A percentile compares a stretch with the other conserved stretches of the same genome.
These are phyloP conservation scores for Myoxocephalus aenaeus DNA, from an alignment of 2,797 vertebrate genomes.

Conservation along the genomic window DNA sequence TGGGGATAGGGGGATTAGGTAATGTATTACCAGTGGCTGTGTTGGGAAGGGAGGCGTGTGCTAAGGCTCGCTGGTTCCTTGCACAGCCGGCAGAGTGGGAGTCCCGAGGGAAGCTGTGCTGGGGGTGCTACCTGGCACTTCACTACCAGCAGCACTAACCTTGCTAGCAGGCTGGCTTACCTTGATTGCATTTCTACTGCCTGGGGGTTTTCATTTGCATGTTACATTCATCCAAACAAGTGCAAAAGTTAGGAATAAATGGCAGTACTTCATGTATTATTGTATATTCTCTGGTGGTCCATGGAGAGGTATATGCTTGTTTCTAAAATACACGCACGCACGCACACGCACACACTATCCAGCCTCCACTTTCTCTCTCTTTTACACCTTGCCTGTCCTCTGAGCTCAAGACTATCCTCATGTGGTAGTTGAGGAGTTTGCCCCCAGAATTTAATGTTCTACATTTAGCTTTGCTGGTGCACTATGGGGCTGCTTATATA, in stretches of 20 bases:
- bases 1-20: conserved; percentile 65
- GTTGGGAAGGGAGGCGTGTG: conserved; percentile 62
- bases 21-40: conserved; percentile 76
- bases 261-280: conserved; percentile 12
- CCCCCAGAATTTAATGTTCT: conserved; percentile 25
- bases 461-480: conserved; percentile 22
- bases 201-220: conserved; percentile 49
- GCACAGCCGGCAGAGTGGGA: conserved; percentile 61
- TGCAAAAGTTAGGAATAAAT: conserved; percentile 22
- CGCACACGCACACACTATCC: not conserved
- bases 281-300: conserved; percentile 11
- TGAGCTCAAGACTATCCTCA: conserved; percentile 21
- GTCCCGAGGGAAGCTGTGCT: conserved; percentile 64
- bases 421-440: conserved; percentile 9
- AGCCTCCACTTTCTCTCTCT: not conserved
- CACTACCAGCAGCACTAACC: conserved; percentile 50
- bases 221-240: conserved; percentile 30
- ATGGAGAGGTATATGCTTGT: not conserved
- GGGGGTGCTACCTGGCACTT: conserved; percentile 53
- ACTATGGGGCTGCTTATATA: conserved; percentile 20
- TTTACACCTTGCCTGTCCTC: conserved; percentile 17
- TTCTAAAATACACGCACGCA: not conserved
- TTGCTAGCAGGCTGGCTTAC: conserved; percentile 57
- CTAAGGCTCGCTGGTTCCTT: conserved; percentile 67
- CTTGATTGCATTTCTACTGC: conserved; percentile 65